Evolutionary conservation across 2,797 vertebrate genomes (phyloP).

Genomic region (Ibycter americanus): DNA sequence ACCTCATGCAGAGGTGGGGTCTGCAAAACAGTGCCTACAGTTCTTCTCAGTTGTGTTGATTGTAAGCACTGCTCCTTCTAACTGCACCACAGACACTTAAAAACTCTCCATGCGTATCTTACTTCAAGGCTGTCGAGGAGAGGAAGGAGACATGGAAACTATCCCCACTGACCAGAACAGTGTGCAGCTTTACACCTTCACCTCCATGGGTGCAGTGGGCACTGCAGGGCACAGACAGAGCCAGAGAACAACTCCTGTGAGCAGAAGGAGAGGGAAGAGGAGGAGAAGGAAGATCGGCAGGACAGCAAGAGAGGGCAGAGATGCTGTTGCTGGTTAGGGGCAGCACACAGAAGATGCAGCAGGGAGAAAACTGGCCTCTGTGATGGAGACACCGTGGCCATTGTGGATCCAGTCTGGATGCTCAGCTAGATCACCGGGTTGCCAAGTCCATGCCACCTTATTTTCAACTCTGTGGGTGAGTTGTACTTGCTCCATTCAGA

Average conservation of each 20-base stretch:
- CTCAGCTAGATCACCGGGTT: neutral
- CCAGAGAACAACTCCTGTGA: neutral
- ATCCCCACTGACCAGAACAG: neutral
- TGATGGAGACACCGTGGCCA: fast-evolving
- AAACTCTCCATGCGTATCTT: neutral
- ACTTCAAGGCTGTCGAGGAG: neutral
- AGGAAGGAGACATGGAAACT: neutral
- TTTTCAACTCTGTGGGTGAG: neutral
- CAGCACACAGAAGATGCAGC: neutral
- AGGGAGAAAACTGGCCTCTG: fast-evolving
- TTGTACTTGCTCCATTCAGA: neutral
- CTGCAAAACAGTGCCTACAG: neutral
- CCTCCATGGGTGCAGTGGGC: neutral
- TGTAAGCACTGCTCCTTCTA: neutral
- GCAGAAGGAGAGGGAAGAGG: neutral
- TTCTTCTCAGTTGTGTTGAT: neutral
- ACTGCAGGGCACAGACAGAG: fast-evolving
- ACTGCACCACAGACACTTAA: neutral
- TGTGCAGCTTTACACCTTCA: neutral
- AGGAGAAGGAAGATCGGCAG: neutral
- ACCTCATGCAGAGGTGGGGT: neutral
- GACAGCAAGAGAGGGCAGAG: neutral
- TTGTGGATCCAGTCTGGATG: neutral
- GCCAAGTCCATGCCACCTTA: neutral
- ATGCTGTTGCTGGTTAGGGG: neutral